Evolutionary conservation across 2,888 invertebrate genomes (phyloP).

Genomic region (Pandemis cinnamomeana): DNA sequence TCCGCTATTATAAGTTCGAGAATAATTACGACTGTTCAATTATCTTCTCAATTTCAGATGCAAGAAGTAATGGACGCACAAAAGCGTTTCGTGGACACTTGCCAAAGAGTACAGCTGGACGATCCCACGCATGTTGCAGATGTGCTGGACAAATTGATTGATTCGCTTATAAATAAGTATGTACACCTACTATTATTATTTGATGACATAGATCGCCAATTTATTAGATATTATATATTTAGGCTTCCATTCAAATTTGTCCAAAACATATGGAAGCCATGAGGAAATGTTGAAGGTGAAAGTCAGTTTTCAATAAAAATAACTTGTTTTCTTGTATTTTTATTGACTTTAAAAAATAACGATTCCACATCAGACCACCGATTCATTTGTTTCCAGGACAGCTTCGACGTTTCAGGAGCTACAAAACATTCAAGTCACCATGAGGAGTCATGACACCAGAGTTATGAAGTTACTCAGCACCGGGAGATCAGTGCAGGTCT

Average conservation of each 20-base stretch:
- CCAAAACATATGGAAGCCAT: too few species aligned
- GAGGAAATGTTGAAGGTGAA: too few species aligned
- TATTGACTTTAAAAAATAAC: too few species aligned
- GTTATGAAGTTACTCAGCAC: constrained; percentile 70
- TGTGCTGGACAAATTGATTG: constrained; percentile 86
- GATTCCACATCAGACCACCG: not conserved
- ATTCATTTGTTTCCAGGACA: constrained; percentile 71
- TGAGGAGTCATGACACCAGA: constrained; percentile 72
- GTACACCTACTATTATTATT: constrained; percentile 44
- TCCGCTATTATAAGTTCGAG: not conserved
- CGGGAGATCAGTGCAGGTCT: constrained; percentile 66
- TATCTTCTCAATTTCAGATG: constrained; percentile 67
- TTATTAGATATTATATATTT: too few species aligned
- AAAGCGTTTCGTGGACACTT: constrained; percentile 87
- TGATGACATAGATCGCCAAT: too few species aligned
- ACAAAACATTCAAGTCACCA: constrained; percentile 81
- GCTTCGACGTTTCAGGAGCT: constrained; percentile 83
- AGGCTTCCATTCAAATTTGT: too few species aligned
- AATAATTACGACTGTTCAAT: constrained; percentile 11
- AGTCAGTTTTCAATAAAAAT: too few species aligned
- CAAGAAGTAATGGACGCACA: constrained; percentile 86
- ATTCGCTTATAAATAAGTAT: constrained; percentile 86
- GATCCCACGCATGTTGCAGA: constrained; percentile 86
- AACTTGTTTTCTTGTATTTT: too few species aligned
- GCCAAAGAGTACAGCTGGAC: constrained; percentile 86